Percentiles rank a stretch among this genome's conserved stretches.
These are phyloP conservation scores for Frieseomelitta varia DNA, from an alignment of 1,140 invertebrate genomes.

Conservation along the genomic window DNA sequence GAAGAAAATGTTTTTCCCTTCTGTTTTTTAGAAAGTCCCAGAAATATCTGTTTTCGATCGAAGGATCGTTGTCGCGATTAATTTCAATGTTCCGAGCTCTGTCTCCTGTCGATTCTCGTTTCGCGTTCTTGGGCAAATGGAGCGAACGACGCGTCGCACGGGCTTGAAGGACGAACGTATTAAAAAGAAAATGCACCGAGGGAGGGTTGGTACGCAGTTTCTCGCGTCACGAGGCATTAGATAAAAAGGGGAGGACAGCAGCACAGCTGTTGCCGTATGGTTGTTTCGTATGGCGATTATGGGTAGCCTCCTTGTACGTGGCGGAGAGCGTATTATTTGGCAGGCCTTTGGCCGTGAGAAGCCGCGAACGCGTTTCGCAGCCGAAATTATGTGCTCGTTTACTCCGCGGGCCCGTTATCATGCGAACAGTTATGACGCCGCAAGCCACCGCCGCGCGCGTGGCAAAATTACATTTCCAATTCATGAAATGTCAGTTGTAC, in stretches of 20 bases:
- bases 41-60: background rate
- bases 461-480: slow-evolving; percentile 82
- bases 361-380: slow-evolving; percentile 66
- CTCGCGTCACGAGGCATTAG: background rate
- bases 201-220: background rate
- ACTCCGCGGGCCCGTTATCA: slow-evolving; percentile 76
- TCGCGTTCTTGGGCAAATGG: background rate
- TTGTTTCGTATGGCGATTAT: slow-evolving; percentile 51
- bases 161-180: background rate
- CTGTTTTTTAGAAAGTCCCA: too few relatives aligned
- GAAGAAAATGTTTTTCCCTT: too few relatives aligned
- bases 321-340: slow-evolving; percentile 65
- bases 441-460: slow-evolving; percentile 66
- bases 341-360: slow-evolving; percentile 49
- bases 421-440: slow-evolving; percentile 77
- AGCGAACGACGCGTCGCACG: background rate
- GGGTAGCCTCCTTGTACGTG: slow-evolving; percentile 32
- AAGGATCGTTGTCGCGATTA: background rate
- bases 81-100: background rate
- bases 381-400: slow-evolving; percentile 79
- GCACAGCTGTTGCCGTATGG: slow-evolving; percentile 17
- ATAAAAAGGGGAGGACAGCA: background rate
- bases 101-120: background rate
- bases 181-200: background rate
- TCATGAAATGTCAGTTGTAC: slow-evolving; percentile 80